phyloP scores from a whole-genome alignment of 1,140 invertebrate genomes.

The Drosophila parabipectinata region DNA sequence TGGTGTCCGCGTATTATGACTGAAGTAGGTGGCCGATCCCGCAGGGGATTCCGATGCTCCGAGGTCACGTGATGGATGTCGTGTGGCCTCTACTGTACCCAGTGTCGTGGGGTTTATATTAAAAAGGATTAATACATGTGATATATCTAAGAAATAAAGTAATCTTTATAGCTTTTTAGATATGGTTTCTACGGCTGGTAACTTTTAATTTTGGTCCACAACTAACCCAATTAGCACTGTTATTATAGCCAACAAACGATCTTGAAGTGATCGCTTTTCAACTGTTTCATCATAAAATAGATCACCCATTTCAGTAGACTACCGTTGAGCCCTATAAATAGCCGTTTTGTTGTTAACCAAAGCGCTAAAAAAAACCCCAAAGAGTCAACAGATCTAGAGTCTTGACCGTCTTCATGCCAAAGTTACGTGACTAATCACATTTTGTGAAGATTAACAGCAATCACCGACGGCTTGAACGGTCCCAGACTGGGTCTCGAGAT shows the following conservation, averaged over 20 bases:
- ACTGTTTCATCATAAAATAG: constrained; percentile 23
- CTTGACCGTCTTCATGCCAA: constrained; percentile 61
- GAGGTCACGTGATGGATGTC: constrained; percentile 64
- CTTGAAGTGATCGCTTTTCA: constrained; percentile 6
- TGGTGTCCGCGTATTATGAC: constrained; percentile 63
- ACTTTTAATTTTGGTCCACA: background rate
- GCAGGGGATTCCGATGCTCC: constrained; percentile 44
- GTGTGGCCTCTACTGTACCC: constrained; percentile 55
- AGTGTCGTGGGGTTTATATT: background rate
- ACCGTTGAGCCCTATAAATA: constrained; percentile 52
- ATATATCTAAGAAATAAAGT: background rate
- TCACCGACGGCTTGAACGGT: constrained; percentile 64
- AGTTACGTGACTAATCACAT: constrained; percentile 82
- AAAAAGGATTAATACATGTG: background rate
- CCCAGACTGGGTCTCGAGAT: constrained; percentile 47
- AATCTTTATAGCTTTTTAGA: too few species aligned
- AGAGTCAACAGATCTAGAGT: constrained; percentile 4
- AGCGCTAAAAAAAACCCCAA: constrained; percentile 13
- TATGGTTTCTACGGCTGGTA: too few species aligned
- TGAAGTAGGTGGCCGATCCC: constrained; percentile 73
- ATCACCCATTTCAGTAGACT: constrained; percentile 29
- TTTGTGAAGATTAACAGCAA: constrained; percentile 76
- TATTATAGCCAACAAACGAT: background rate
- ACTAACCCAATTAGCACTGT: constrained; percentile 13
- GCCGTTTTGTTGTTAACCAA: constrained; percentile 39